These are phyloP conservation scores for Scaptodrosophila lebanonensis DNA, from an alignment of 1,140 invertebrate species.

Conservation along the genomic window DNA sequence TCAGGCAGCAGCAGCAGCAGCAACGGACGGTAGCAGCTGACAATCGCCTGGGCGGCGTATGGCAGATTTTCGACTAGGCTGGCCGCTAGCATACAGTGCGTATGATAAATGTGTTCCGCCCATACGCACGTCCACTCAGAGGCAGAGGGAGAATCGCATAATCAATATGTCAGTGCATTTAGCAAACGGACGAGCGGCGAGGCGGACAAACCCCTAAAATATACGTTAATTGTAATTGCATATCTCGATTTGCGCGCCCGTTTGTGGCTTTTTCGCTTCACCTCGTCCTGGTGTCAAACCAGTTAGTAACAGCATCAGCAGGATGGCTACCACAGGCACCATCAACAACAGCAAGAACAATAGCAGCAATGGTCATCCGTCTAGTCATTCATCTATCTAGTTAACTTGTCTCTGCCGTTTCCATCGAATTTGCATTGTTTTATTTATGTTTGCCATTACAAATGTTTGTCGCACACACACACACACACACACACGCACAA, in stretches of 20 bases:
- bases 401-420: conserved; percentile 36
- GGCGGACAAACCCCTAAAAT: too few species aligned
- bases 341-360: conserved; percentile 6
- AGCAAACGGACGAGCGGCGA: conserved; percentile 18
- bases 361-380: conserved; percentile 8
- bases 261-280: too few species aligned
- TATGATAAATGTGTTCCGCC: conserved; percentile 24
- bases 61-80: too few species aligned
- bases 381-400: conserved; percentile 2
- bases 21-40: conserved; percentile 19
- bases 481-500: not conserved
- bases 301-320: too few species aligned
- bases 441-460: conserved; percentile 33
- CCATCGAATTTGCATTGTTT: conserved; percentile 38
- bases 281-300: too few species aligned
- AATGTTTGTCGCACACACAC: conserved; percentile 15
- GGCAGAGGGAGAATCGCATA: too few species aligned
- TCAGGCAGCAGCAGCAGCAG: too few species aligned
- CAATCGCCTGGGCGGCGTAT: too few species aligned
- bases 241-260: too few species aligned
- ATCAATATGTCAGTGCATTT: conserved; percentile 53
- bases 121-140: conserved; percentile 7
- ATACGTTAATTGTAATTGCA: too few species aligned
- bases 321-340: too few species aligned
- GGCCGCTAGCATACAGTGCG: conserved; percentile 7